phyloP scores from a whole-genome alignment of 2,888 invertebrate species.

The Cryptophagus acutangulus region DNA sequence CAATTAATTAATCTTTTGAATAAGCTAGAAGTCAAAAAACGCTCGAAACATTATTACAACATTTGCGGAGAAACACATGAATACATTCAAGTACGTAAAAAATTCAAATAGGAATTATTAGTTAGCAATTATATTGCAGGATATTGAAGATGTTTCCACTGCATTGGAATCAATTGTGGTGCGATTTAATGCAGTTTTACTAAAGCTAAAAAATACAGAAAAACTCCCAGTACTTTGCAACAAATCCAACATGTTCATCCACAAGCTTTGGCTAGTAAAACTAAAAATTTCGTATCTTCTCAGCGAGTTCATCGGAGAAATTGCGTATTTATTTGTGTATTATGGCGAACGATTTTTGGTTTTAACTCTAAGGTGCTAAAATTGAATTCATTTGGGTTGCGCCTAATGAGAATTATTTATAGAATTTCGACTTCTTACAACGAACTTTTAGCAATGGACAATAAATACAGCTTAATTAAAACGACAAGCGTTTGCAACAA shows the following conservation, averaged over 20 bases:
- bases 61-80: conserved; percentile 22
- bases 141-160: conserved; percentile 55
- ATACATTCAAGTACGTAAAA: conserved; percentile 20
- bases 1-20: conserved; percentile 48
- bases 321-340: conserved; percentile 55
- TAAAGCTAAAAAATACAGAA: conserved; percentile 48
- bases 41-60: conserved; percentile 25
- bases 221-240: conserved; percentile 25
- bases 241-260: conserved; percentile 53
- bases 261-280: conserved; percentile 52
- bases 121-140: conserved; percentile 43
- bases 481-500: conserved; percentile 67
- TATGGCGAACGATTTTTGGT: conserved; percentile 56
- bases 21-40: conserved; percentile 46
- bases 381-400: conserved; percentile 3
- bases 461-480: conserved; percentile 51
- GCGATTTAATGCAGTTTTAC: conserved; percentile 53
- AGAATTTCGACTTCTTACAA: conserved; percentile 63
- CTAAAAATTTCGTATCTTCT: conserved; percentile 55
- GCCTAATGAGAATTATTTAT: conserved; percentile 34
- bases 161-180: conserved; percentile 52
- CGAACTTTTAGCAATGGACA: conserved; percentile 56
- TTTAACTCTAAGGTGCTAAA: conserved; percentile 53
- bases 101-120: conserved; percentile 15
- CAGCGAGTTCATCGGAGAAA: conserved; percentile 53